phyloP scores from a whole-genome alignment of 2,888 invertebrate genomes.

The Tetanocera ferruginea region DNA sequence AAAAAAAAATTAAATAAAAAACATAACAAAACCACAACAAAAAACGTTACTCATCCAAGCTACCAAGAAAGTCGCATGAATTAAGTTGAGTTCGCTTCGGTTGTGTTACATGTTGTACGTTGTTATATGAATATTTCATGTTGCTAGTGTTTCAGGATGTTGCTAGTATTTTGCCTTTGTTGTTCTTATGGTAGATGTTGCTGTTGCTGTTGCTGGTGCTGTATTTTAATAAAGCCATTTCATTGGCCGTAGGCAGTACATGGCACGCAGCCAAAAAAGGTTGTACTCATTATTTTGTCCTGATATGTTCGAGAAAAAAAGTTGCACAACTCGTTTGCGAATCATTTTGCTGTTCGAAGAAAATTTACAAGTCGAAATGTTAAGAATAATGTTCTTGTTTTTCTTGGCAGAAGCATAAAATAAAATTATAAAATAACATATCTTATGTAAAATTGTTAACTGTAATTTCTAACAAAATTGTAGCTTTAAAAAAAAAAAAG shows the following conservation, averaged over 20 bases:
- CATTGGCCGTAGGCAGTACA: conserved; percentile 58
- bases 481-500: no score
- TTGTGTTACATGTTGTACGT: neutral
- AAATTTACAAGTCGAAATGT: no score
- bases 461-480: no score
- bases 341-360: neutral
- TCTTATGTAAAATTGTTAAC: no score
- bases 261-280: conserved; percentile 53
- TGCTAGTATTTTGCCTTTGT: neutral
- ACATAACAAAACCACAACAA: neutral
- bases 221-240: conserved; percentile 54
- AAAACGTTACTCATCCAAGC: neutral
- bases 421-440: no score
- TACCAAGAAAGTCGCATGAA: no score
- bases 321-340: neutral
- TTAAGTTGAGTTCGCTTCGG: no score
- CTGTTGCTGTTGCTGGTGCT: neutral
- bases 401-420: no score
- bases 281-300: conserved; percentile 11
- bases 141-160: neutral
- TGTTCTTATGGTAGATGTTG: conserved; percentile 1
- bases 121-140: conserved; percentile 17
- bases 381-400: no score
- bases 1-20: neutral
- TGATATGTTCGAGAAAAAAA: neutral